Evolutionary conservation across 2,888 invertebrate genomes (phyloP).

Genomic region (Heteromyza rotundicornis): DNA sequence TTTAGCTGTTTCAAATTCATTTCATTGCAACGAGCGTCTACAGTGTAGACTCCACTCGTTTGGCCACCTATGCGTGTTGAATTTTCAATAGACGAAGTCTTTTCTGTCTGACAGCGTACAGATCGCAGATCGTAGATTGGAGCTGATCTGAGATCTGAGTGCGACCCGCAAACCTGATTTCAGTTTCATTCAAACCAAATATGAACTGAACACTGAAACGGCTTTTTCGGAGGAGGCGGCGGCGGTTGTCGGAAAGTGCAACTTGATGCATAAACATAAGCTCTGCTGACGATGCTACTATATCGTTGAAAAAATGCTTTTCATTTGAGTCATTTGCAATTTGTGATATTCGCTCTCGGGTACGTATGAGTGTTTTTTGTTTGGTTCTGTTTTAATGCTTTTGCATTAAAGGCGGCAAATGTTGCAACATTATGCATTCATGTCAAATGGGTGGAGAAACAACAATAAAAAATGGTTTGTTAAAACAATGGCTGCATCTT

Average conservation of each 20-base stretch:
- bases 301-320: not conserved
- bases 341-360: not conserved
- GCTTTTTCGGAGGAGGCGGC: too few relatives aligned
- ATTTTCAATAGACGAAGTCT: too few relatives aligned
- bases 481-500: not conserved
- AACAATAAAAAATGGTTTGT: not conserved
- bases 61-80: too few relatives aligned
- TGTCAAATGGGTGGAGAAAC: not conserved
- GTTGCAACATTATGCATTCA: not conserved
- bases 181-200: slow-evolving; percentile 6
- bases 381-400: too few relatives aligned
- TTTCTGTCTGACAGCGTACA: too few relatives aligned
- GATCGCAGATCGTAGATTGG: too few relatives aligned
- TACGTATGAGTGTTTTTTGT: not conserved
- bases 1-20: too few relatives aligned
- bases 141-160: not conserved
- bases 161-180: slow-evolving; percentile 30
- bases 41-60: too few relatives aligned
- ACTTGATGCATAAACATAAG: not conserved
- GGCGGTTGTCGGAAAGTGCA: too few relatives aligned
- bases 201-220: not conserved
- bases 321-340: slow-evolving; percentile 3
- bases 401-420: not conserved
- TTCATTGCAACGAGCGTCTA: too few relatives aligned
- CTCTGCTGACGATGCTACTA: not conserved